Evolutionary conservation across 2,797 vertebrate species (phyloP), one percentile per base, ranked within the genome.

Genomic region (Macrochelys suwanniensis): DNA sequence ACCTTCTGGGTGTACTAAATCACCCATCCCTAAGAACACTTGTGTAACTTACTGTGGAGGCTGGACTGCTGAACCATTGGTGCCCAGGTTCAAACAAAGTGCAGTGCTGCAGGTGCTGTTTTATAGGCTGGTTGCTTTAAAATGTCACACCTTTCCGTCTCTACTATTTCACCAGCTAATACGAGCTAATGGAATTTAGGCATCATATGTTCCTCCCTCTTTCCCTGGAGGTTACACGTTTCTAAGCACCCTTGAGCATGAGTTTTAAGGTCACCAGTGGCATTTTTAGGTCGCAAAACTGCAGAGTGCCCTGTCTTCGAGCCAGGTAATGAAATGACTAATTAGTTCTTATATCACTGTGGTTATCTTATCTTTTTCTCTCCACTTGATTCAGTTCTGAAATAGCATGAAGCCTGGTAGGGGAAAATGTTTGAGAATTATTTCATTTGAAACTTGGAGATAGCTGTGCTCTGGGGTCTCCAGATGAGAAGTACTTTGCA

Each of bases 31-130:
- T 77, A 50, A 0, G 0, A 88, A 79, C 78, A 61, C 26, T 88
- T 90, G 68, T 85, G 85, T 82, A 96, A 88, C 85, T 91, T 95
- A 91, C 78, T 0, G 0, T 80, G 84, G 15, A 81, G 87, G 92
- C 90, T 94, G 95, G 93, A 82, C 68, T 0, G 1, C 59, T 65
- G 84, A 96, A 80, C 82, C 3, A 0, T 76, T 31, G 83, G 86
- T 68, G 78, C 80, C 83, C 94, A 85, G 88, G 93, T 97, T 97
- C 97, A 96, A 84, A 83, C 37, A 94, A 88, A 97, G 96, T 96
- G 91, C 96, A 97, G 57, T 37, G 95, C 96, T 96, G 86, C 92
- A 90, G 94, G 96, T 97, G 91, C 87, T 88, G 87, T 96, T 96
- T 89, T 87, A 92, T 96, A 95, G 95, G 83, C 93, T 85, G 95